Conservation (phyloP, 1,140 invertebrate genomes). For the Drosophila orosa region DNA sequence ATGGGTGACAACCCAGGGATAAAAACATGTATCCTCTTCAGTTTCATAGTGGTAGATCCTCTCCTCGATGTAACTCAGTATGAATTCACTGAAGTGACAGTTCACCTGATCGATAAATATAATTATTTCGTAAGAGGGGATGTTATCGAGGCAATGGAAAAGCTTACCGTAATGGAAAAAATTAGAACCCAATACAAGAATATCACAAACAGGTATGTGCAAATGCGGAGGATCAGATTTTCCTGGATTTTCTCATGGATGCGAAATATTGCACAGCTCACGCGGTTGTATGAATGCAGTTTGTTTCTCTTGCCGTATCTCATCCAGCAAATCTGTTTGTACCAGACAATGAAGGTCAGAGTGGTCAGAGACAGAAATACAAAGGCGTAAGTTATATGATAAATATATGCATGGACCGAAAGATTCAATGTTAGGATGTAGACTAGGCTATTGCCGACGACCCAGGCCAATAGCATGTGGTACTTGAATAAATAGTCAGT, state of each 20-base stretch:
- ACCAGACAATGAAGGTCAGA: slow-evolving; percentile 82
- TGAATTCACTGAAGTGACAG: slow-evolving; percentile 22
- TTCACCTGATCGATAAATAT: slow-evolving; percentile 10
- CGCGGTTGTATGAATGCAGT: slow-evolving; percentile 82
- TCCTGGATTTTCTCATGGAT: slow-evolving; percentile 37
- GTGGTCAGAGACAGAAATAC: slow-evolving; percentile 43
- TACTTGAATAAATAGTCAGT: slow-evolving; percentile 75
- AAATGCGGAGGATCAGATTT: slow-evolving; percentile 34
- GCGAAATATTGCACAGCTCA: slow-evolving; percentile 86
- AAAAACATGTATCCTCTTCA: slow-evolving; percentile 81
- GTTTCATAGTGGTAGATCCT: slow-evolving; percentile 51
- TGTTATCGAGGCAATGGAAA: not conserved
- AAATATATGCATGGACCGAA: fast-evolving
- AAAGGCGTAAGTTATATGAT: too few species aligned
- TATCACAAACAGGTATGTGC: slow-evolving; percentile 74
- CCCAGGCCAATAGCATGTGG: slow-evolving; percentile 53
- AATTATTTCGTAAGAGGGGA: not conserved
- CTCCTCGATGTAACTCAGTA: slow-evolving; percentile 35
- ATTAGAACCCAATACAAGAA: slow-evolving; percentile 86
- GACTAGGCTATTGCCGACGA: slow-evolving; percentile 3
- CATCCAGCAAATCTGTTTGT: slow-evolving; percentile 83
- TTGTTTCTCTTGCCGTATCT: slow-evolving; percentile 85
- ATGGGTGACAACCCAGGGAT: slow-evolving; percentile 91
- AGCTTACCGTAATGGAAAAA: slow-evolving; percentile 86
- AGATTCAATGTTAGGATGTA: slow-evolving; percentile 5